These are phyloP conservation scores for Palythoa caribaeorum DNA, from an alignment of 92 coral and sea anemone species.

Conservation along the genomic window DNA sequence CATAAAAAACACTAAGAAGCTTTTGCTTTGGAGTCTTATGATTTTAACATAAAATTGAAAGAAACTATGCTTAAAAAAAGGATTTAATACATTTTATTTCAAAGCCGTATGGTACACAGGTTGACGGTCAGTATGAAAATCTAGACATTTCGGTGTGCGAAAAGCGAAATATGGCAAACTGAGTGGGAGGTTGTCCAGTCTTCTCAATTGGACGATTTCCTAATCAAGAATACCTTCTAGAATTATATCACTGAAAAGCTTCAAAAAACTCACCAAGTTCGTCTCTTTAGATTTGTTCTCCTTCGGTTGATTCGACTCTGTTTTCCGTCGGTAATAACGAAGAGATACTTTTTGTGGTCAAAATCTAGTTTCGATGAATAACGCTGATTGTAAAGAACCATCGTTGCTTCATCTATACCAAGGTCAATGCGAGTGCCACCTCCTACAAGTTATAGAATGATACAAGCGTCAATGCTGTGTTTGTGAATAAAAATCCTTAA, in stretches of 20 bases:
- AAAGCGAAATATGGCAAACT: no score
- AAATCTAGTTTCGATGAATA: neutral
- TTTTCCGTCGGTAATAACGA: slow-evolving; percentile 7
- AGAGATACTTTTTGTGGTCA: neutral
- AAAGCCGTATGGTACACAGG: no score
- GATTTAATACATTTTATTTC: no score
- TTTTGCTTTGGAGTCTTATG: no score
- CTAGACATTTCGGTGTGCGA: no score
- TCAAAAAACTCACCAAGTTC: neutral
- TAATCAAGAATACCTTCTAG: no score
- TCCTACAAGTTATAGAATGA: neutral
- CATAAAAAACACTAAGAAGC: no score
- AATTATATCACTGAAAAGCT: neutral
- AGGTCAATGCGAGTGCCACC: slow-evolving; percentile 23
- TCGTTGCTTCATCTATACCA: slow-evolving; percentile 6
- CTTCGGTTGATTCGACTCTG: neutral
- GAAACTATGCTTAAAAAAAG: no score
- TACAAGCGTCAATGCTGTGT: neutral
- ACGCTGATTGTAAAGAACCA: neutral
- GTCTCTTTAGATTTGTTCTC: neutral
- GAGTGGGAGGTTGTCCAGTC: no score
- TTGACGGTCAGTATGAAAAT: no score
- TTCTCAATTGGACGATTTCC: no score
- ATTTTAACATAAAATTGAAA: no score
- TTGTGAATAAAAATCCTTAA: neutral